Evolutionary conservation across 2,888 invertebrate species (phyloP).

Genomic region (Acrobasis suavella): DNA sequence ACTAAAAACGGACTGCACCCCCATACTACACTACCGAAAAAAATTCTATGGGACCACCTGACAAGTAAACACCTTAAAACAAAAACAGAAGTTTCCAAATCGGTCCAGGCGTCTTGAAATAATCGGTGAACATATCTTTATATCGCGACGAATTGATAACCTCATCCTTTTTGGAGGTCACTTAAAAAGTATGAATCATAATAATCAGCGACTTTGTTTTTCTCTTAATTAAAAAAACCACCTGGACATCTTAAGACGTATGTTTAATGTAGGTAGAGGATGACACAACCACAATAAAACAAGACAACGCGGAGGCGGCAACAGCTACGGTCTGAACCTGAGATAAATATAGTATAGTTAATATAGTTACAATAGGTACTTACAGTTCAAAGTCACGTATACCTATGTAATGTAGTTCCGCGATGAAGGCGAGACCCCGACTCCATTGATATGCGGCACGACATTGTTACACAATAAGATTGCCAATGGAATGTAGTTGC

Average conservation of each 20-base stretch:
- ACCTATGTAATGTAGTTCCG: conserved; percentile 45
- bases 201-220: not conserved
- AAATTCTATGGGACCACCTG: no score
- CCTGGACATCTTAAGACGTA: not conserved
- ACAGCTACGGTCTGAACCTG: conserved; percentile 21
- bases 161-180: no score
- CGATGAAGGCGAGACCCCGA: conserved; percentile 33
- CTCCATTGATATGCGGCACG: conserved; percentile 44
- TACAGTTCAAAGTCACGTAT: conserved; percentile 51
- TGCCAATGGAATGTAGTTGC: conserved; percentile 26
- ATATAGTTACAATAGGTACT: conserved; percentile 35
- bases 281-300: conserved; percentile 32
- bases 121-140: no score
- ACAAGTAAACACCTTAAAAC: no score
- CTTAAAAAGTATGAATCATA: not conserved
- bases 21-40: no score
- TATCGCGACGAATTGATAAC: no score
- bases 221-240: not conserved
- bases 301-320: conserved; percentile 27
- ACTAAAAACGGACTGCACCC: no score
- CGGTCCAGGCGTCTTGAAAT: no score
- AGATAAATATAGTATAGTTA: conserved; percentile 28
- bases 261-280: conserved; percentile 33
- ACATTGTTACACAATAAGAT: conserved; percentile 30
- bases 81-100: no score